These are phyloP conservation scores for Labroides dimidiatus DNA, from an alignment of 2,797 vertebrate species.

Conservation along the genomic window DNA sequence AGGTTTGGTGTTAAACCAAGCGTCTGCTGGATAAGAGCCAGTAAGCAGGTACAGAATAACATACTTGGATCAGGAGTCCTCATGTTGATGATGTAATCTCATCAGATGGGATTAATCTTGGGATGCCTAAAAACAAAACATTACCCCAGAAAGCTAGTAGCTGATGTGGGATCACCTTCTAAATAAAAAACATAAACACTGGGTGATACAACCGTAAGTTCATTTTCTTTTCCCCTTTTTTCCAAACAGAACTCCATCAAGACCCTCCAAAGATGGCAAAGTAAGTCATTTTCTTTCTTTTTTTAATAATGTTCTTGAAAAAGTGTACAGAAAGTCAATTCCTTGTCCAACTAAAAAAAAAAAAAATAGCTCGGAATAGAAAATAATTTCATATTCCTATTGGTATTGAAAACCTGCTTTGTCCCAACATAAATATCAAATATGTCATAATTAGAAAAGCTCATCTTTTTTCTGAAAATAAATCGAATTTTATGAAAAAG, in stretches of 20 bases:
- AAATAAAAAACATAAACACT: constrained; percentile 9
- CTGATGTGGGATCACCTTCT: constrained; percentile 18
- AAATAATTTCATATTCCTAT: too few species aligned
- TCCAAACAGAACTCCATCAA: constrained; percentile 45
- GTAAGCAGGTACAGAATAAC: constrained; percentile 10
- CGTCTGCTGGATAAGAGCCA: not conserved
- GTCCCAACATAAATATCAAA: too few species aligned
- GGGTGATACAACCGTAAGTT: constrained; percentile 9
- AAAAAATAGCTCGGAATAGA: too few species aligned
- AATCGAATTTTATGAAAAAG: too few species aligned
- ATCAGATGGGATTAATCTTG: constrained; percentile 65
- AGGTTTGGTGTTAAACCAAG: not conserved
- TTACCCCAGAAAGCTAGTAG: constrained; percentile 24
- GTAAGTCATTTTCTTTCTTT: constrained; percentile 63
- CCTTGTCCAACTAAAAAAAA: too few species aligned
- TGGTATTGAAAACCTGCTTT: too few species aligned
- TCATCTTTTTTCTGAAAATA: too few species aligned
- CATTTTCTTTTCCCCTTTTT: constrained; percentile 14
- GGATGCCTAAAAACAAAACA: constrained; percentile 34
- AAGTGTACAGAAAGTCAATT: not conserved
- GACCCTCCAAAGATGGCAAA: constrained; percentile 73
- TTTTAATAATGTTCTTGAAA: not conserved
- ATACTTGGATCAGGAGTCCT: constrained; percentile 36
- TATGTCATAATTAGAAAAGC: too few species aligned
- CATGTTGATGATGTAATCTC: constrained; percentile 67